These are phyloP conservation scores for Oceanodroma leucorhoa DNA, from an alignment of 2,797 vertebrate genomes.

Conservation along the genomic window DNA sequence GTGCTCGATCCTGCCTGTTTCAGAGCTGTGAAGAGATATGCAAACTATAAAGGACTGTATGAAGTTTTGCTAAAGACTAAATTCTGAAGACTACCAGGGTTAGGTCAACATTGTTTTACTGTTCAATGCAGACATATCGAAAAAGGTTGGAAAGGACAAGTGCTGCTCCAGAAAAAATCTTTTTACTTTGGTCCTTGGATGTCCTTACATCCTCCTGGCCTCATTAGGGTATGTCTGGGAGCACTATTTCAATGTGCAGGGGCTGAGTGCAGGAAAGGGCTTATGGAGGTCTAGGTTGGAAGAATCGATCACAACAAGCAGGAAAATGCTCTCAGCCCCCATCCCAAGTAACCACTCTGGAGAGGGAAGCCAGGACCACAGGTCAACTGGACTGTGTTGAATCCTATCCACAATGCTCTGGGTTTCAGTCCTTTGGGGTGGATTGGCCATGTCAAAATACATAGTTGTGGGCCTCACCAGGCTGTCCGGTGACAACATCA, in stretches of 20 bases:
- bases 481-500: background rate
- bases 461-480: rapidly evolving
- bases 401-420: background rate
- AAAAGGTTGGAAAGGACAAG: background rate
- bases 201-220: background rate
- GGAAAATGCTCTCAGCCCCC: background rate
- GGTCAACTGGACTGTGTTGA: background rate
- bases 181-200: background rate
- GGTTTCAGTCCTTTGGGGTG: background rate
- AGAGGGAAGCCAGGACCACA: background rate
- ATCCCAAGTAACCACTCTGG: background rate
- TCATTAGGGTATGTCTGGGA: background rate
- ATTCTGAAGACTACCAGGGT: background rate
- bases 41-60: background rate
- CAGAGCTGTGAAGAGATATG: background rate
- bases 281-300: background rate
- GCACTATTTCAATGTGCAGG: background rate
- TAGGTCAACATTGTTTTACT: background rate
- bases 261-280: background rate
- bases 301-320: background rate
- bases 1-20: background rate
- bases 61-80: background rate
- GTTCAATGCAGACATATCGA: background rate
- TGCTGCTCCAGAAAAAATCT: background rate
- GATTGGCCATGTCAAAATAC: background rate